Evolutionary conservation across 2,797 vertebrate genomes (phyloP).

Genomic region (Okamejei kenojei): DNA sequence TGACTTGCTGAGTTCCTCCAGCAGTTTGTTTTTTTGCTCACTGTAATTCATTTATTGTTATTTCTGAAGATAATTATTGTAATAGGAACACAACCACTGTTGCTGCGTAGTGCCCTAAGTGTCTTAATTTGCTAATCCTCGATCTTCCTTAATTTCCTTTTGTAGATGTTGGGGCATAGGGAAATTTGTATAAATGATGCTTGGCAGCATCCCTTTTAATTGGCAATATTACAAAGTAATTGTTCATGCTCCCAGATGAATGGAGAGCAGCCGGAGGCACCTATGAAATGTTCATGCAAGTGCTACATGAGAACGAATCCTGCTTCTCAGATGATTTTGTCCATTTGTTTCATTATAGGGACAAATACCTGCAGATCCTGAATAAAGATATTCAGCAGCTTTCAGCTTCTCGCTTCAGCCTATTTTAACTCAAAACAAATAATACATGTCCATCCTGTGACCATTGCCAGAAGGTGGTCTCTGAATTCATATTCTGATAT

Average conservation of each 20-base stretch:
- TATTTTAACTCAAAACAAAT: background rate
- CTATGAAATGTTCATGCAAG: background rate
- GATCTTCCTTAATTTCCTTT: background rate
- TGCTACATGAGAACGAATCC: background rate
- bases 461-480: background rate
- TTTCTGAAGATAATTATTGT: background rate
- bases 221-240: background rate
- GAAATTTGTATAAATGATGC: conserved; percentile 9
- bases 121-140: conserved; percentile 8
- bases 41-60: background rate
- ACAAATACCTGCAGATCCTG: background rate
- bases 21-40: background rate
- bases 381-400: background rate
- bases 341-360: conserved; percentile 5
- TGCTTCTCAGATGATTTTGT: background rate
- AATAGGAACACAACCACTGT: background rate
- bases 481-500: background rate
- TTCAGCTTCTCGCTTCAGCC: background rate
- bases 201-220: conserved; percentile 5
- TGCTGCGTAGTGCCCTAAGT: background rate
- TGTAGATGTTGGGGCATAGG: background rate
- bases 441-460: background rate
- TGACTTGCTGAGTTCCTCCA: too few species aligned
- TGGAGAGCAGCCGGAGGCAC: background rate
- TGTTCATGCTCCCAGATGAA: background rate